phyloP scores from a whole-genome alignment of 2,113 vertebrate genomes.

The Leptobrachium leishanense region DNA sequence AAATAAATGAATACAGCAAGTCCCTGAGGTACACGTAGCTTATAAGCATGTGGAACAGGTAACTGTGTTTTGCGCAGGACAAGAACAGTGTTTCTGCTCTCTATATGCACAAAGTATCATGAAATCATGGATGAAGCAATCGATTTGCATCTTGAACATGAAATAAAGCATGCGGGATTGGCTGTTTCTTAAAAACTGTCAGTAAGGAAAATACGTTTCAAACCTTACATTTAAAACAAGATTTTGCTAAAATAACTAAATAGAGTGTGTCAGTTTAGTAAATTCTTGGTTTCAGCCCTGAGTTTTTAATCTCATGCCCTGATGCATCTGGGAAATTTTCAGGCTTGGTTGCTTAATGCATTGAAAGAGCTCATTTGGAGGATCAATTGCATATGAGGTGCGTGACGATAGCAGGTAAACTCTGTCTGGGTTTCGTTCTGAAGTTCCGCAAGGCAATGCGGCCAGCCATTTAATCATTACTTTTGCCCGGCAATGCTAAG shows the following conservation, averaged over 20 bases:
- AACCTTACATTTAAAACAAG: no score
- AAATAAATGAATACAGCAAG: no score
- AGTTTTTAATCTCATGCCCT: slow-evolving; percentile 36
- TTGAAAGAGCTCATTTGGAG: slow-evolving; percentile 28
- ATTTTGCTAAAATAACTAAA: not conserved
- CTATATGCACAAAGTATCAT: no score
- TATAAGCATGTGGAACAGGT: no score
- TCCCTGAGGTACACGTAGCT: no score
- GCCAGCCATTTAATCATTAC: slow-evolving; percentile 24
- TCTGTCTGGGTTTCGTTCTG: slow-evolving; percentile 1
- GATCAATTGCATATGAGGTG: slow-evolving; percentile 5
- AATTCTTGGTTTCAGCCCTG: slow-evolving; percentile 7
- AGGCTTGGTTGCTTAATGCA: slow-evolving; percentile 38
- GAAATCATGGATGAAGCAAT: no score
- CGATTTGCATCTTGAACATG: no score
- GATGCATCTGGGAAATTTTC: slow-evolving; percentile 31
- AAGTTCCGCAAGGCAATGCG: not conserved
- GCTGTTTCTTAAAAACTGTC: no score
- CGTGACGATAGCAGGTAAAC: not conserved
- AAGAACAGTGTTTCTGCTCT: no score
- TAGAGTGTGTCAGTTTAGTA: not conserved
- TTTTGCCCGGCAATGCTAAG: slow-evolving; percentile 7
- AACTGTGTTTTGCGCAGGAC: no score
- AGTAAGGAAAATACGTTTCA: no score
- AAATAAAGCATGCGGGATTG: no score